These are phyloP conservation scores for Poeciliopsis turrubarensis DNA, from an alignment of 2,113 vertebrate species.

Conservation along the genomic window DNA sequence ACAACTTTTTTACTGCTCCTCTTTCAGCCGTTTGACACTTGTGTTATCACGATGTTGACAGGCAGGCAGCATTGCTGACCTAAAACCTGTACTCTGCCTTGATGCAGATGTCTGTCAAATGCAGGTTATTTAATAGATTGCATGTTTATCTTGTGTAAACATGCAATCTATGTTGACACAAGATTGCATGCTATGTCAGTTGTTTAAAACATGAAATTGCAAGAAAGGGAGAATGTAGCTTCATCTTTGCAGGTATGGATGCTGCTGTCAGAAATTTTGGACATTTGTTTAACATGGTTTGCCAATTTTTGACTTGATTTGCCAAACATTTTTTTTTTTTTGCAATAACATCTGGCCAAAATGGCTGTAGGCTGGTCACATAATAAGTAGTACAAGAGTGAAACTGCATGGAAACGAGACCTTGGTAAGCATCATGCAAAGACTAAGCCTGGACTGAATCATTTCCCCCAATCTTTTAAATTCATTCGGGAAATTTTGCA, in stretches of 20 bases:
- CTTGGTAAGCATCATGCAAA: not conserved
- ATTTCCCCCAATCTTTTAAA: not conserved
- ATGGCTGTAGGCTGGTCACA: too few species aligned
- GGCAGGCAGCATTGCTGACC: not conserved
- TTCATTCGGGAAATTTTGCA: not conserved
- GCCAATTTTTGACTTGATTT: too few species aligned
- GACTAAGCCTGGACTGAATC: not conserved
- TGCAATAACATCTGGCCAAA: too few species aligned
- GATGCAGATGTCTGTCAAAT: not conserved
- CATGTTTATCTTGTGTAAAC: too few species aligned
- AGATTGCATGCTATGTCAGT: not conserved
- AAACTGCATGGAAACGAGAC: too few species aligned
- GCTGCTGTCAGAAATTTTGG: too few species aligned
- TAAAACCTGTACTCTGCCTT: not conserved
- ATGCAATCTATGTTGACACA: not conserved
- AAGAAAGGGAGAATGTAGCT: not conserved
- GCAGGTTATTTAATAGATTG: not conserved
- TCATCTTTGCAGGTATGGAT: too few species aligned
- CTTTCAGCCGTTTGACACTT: not conserved
- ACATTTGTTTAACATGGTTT: too few species aligned
- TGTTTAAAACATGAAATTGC: not conserved
- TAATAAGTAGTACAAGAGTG: too few species aligned
- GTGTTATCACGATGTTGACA: not conserved
- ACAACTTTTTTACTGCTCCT: not conserved
- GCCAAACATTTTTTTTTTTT: not conserved